These are phyloP conservation scores for Platysteira castanea DNA, from an alignment of 2,113 vertebrate genomes.

Conservation along the genomic window DNA sequence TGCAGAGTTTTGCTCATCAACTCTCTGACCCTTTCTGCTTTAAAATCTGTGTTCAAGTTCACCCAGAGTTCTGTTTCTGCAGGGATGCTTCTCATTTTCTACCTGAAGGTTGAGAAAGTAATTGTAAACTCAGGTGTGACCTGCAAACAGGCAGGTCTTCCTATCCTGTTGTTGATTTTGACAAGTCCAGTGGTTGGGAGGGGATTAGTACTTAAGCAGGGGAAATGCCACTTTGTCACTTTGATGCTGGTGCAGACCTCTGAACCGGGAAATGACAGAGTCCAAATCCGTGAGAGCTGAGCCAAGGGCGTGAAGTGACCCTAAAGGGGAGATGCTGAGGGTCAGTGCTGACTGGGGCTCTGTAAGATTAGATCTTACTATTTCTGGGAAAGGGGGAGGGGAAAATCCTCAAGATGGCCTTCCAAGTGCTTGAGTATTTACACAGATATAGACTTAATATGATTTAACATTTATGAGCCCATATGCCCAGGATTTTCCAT, in stretches of 20 bases:
- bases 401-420: not conserved
- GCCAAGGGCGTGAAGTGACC: not conserved
- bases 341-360: not conserved
- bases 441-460: not conserved
- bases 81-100: not conserved
- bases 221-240: not conserved
- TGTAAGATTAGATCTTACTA: not conserved
- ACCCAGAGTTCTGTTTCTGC: not conserved
- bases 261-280: not conserved
- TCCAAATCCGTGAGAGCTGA: no score
- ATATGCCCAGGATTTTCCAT: not conserved
- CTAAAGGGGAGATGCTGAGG: not conserved
- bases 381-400: not conserved
- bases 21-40: not conserved
- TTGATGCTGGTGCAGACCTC: not conserved
- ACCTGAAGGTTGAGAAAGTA: not conserved
- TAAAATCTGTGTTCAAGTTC: not conserved
- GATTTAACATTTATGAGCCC: not conserved
- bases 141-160: not conserved
- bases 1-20: not conserved
- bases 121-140: not conserved
- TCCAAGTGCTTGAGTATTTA: not conserved
- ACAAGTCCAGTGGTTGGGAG: not conserved
- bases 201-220: not conserved
- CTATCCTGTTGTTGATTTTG: not conserved